Base-by-base conservation (phyloP, 1,140 invertebrate genomes). In the Microplitis mediator region DNA sequence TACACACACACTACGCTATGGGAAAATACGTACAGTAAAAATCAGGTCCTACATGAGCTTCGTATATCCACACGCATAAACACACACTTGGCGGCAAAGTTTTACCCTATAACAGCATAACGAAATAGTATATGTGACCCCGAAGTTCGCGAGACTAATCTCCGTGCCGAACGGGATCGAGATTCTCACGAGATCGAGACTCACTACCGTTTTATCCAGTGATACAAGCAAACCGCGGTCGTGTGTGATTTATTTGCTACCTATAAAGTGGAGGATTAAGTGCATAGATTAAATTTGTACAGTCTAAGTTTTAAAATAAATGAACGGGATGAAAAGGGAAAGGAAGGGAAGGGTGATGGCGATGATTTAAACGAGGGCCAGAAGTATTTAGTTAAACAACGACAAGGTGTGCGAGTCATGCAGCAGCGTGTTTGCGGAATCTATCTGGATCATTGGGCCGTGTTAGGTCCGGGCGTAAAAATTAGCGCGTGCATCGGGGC, bases 141-240 rank as follows among this genome's bases (percentile, higher is more conserved):
- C 56, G 45, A 65, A 75, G 63, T 74, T 76, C 39, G 78, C 79
- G 75, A 67, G 73, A 74, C 78, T 82, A 81, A 84, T 83, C 79
- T 74, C 75, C 76, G 78, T 79, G 75, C 78, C 81, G 75, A 80
- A 83, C 73, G 68, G 76, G 77, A 81, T 82, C 75, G 66, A 73
- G 62, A 77, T 82, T 84, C 81, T 82, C 81, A 83, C 78, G 77
- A 73, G 74, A 75, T 71, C 67, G 60, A 45, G 11, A 45, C 5
- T 45, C 11, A 61, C 36, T 36, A 51, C 58, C 45, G 9, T 14
- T 23, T 36, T 34, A 62, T 45, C 58, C 52, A 13, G 34, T 51
- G 34, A 31, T 23, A 31, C 32, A 60, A 60, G 32, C 13, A 36
- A n/a, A n/a, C n/a, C 34, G 34, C 14, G 58, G 58, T 16, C 34